phyloP scores from a whole-genome alignment of 2,113 vertebrate genomes.

The Trogon surrucura region DNA sequence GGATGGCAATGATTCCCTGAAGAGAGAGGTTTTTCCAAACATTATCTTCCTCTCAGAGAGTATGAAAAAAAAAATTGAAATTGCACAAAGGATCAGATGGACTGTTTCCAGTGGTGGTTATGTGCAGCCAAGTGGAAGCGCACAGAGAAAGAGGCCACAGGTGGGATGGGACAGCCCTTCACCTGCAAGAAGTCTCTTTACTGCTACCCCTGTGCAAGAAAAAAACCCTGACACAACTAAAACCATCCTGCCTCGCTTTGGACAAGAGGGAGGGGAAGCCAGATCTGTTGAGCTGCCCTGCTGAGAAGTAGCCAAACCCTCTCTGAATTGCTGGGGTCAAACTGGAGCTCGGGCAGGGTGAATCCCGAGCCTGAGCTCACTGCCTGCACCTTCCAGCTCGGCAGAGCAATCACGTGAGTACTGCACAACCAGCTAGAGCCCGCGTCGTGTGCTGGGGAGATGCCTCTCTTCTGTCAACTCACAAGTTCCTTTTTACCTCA shows the following conservation, averaged over 20 bases:
- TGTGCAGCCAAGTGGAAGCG: neutral
- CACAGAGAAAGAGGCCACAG: neutral
- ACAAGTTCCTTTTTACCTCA: constrained; percentile 13
- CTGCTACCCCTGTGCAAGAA: neutral
- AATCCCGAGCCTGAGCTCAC: constrained; percentile 38
- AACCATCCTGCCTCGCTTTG: constrained; percentile 4
- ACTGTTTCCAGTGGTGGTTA: neutral
- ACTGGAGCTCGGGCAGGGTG: constrained; percentile 47
- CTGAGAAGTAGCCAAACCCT: constrained; percentile 53
- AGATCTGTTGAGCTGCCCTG: constrained; percentile 17
- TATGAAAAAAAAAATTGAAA: neutral
- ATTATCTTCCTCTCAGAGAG: neutral
- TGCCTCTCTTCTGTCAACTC: neutral
- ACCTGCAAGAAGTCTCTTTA: neutral
- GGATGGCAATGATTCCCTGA: neutral
- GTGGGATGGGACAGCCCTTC: neutral
- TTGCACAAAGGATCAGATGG: neutral
- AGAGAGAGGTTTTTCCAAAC: neutral
- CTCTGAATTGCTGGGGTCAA: constrained; percentile 55
- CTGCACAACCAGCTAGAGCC: neutral
- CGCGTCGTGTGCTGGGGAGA: neutral
- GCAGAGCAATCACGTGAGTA: constrained; percentile 38
- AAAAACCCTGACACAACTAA: neutral
- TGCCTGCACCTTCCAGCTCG: neutral
- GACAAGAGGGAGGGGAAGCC: constrained; percentile 20